Evolutionary conservation across 2,113 vertebrate species (phyloP), one percentile per base, ranked within the genome.

Genomic region (Dipodomys merriami): DNA sequence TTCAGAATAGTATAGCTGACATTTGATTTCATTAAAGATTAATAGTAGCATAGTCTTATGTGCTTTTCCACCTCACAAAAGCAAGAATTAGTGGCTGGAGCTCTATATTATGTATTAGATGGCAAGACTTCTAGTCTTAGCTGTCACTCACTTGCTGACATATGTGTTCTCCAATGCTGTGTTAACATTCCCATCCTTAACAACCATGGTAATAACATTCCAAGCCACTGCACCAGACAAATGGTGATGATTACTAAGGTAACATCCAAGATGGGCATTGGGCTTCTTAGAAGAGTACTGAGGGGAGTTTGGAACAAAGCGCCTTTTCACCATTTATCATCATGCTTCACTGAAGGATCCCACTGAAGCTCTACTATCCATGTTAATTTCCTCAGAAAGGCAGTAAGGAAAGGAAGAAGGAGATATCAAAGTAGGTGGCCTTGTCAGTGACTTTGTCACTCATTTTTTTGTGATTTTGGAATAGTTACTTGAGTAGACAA

Each of bases 11-110:
- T 86, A 60, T 12, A 91, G 73, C 22, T 95, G 95, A 90, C 93
- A 88, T 72, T 96, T 83, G 16, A 67, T 96, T 97, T 95, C 85
- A 93, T 94, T 94, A 93, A 95, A 96, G 95, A 96, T 96, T 94
- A 94, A 94, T 95, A 91, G 87, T 69, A 83, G 76, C 29, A 18
- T 4, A 30, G 88, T 39, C 86, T 89, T 64, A 49, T 74, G 69
- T 94, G 71, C 71, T 73, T 85, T 92, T 19, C 89, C 35, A 3
- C 81, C 93, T 95, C 91, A 84, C 91, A 88, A 76, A 94, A 87
- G 69, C 46, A 90, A 95, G 90, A 93, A 91, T 95, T 90, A 94
- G 74, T 83, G 73, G 30, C 86, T 39, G 1, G 88, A 80, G 13
- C 81, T 84, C 33, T 83, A 71, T 89, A 80, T 95, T 95, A 93